A percentile compares a stretch with the other conserved stretches of the same genome.
phyloP scores from a whole-genome alignment of 2,113 vertebrate genomes.

The Electrona antarctica region DNA sequence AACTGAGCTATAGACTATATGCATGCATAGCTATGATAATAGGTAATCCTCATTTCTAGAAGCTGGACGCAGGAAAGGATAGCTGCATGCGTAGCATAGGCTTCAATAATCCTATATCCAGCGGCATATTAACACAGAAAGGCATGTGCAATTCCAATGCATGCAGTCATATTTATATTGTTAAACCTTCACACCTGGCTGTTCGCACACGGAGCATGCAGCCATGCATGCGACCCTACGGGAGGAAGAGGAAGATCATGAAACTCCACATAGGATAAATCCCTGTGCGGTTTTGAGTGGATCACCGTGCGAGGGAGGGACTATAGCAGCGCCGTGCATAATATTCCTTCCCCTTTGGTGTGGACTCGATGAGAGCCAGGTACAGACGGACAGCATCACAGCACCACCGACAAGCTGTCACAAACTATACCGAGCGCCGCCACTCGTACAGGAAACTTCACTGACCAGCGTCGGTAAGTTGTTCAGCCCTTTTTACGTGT shows the following conservation, averaged over 20 bases:
- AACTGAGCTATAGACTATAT: too few relatives aligned
- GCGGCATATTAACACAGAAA: too few relatives aligned
- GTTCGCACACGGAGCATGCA: not conserved
- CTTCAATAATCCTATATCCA: too few relatives aligned
- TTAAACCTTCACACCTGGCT: too few relatives aligned
- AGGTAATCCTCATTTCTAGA: too few relatives aligned
- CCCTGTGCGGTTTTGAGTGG: conserved; percentile 61
- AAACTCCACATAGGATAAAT: conserved; percentile 31
- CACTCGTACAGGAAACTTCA: conserved; percentile 61
- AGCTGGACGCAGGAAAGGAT: too few relatives aligned
- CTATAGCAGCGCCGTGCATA: conserved; percentile 80
- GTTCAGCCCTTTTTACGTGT: too few relatives aligned
- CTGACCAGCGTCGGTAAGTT: conserved; percentile 35
- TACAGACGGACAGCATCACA: conserved; percentile 66
- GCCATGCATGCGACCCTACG: not conserved
- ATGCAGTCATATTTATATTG: too few relatives aligned
- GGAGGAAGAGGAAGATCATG: conserved; percentile 2
- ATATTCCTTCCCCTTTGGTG: conserved; percentile 81
- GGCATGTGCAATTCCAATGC: too few relatives aligned
- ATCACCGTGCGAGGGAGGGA: conserved; percentile 82
- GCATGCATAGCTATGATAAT: too few relatives aligned
- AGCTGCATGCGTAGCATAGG: too few relatives aligned
- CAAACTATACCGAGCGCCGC: conserved; percentile 54
- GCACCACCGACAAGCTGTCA: conserved; percentile 65
- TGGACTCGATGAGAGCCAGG: conserved; percentile 72